Percentiles rank a stretch among this genome's conserved stretches.
These are phyloP conservation scores for Alloscopus bannaensis DNA, from an alignment of 2,888 invertebrate genomes.

Conservation along the genomic window DNA sequence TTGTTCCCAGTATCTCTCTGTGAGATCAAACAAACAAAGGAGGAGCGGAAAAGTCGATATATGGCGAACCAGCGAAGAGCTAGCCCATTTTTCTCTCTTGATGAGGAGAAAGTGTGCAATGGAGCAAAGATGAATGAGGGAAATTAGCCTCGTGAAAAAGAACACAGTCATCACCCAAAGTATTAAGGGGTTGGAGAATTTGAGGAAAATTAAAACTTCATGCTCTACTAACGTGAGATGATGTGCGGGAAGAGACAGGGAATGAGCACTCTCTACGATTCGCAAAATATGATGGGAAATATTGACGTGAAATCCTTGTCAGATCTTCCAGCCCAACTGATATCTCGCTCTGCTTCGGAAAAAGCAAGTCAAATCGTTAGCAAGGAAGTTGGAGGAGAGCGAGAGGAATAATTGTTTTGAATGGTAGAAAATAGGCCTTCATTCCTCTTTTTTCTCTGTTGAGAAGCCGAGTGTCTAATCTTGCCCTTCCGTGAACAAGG, in stretches of 20 bases:
- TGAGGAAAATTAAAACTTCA: conserved; percentile 42
- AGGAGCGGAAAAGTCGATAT: neutral
- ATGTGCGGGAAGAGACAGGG: no score
- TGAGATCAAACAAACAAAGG: no score
- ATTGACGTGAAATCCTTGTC: no score
- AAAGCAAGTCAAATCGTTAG: conserved; percentile 27
- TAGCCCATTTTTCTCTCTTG: neutral
- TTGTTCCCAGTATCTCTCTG: no score
- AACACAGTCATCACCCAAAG: neutral
- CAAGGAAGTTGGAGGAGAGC: neutral
- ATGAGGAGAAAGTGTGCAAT: conserved; percentile 25
- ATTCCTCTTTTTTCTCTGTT: conserved; percentile 2
- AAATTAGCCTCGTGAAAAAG: conserved; percentile 17
- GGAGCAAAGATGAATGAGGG: conserved; percentile 26
- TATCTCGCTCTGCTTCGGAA: conserved; percentile 6
- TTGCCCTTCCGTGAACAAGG: no score
- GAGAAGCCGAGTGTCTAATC: neutral
- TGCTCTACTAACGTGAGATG: conserved; percentile 12
- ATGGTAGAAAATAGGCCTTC: conserved; percentile 17
- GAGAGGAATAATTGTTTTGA: conserved; percentile 9
- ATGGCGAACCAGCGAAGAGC: neutral
- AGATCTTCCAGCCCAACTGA: no score
- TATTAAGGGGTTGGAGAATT: conserved; percentile 14
- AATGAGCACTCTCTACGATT: no score
- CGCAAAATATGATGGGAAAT: no score